phyloP scores from a whole-genome alignment of 2,888 invertebrate species.

The Shargacucullia verbasci region DNA sequence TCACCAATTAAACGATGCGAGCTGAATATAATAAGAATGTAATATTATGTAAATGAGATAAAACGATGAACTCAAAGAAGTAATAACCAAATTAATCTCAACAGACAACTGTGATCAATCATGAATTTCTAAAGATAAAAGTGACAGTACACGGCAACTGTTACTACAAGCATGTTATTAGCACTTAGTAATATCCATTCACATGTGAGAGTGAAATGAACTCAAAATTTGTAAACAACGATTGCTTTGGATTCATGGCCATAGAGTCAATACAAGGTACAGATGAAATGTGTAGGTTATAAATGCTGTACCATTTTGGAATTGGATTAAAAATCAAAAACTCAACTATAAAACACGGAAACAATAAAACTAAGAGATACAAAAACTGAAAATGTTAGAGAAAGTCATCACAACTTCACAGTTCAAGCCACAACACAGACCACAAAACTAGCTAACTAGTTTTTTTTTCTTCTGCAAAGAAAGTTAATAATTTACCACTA shows the following conservation, averaged over 20 bases:
- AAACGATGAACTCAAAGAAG: too few relatives aligned
- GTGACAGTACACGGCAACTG: conserved; percentile 2
- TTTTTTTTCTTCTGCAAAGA: conserved; percentile 38
- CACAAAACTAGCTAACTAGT: conserved; percentile 25
- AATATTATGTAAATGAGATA: too few relatives aligned
- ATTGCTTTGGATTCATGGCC: neutral
- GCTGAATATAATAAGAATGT: neutral
- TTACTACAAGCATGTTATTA: conserved; percentile 6
- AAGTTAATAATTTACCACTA: conserved; percentile 43
- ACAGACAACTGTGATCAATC: neutral
- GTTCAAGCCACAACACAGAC: conserved; percentile 35
- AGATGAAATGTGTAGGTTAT: too few relatives aligned
- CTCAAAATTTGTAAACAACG: neutral
- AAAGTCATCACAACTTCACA: conserved; percentile 41
- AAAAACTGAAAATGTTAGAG: conserved; percentile 41
- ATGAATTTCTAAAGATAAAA: conserved; percentile 13
- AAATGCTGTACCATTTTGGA: too few relatives aligned
- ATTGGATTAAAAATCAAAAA: too few relatives aligned
- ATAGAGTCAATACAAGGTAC: neutral
- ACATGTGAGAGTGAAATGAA: conserved; percentile 4
- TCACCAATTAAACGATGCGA: neutral
- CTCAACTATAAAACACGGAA: conserved; percentile 3
- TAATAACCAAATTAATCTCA: neutral
- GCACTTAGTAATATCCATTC: neutral
- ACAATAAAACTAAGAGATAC: conserved; percentile 13